phyloP scores from a whole-genome alignment of 2,113 vertebrate species.

The Polypterus senegalus region DNA sequence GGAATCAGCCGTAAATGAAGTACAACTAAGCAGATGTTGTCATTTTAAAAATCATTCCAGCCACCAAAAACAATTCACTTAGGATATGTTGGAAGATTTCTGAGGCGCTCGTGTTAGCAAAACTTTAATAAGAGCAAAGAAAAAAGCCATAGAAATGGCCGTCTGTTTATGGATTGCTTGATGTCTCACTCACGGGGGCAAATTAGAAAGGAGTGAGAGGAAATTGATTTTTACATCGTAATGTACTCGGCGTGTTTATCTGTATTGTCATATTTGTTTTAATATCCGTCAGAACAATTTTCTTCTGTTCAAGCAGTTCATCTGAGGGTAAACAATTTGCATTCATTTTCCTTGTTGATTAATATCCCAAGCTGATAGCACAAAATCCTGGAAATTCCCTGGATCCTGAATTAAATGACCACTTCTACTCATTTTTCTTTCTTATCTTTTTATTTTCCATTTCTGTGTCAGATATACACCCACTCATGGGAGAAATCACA shows the following conservation, averaged over 20 bases:
- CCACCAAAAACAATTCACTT: constrained; percentile 40
- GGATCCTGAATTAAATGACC: no score
- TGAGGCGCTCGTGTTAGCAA: constrained; percentile 28
- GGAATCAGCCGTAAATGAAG: constrained; percentile 52
- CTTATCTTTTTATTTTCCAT: no score
- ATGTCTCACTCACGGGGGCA: constrained; percentile 21
- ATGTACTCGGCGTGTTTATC: constrained; percentile 1
- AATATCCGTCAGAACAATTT: background rate
- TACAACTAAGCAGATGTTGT: constrained; percentile 57
- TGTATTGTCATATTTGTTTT: constrained; percentile 1
- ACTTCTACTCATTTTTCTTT: no score
- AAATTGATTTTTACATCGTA: background rate
- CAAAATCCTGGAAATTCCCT: no score
- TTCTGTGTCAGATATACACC: no score
- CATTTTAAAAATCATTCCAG: constrained; percentile 46
- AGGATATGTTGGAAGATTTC: constrained; percentile 33
- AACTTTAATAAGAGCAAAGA: constrained; percentile 37
- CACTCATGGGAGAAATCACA: no score
- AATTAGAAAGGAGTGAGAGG: constrained; percentile 20
- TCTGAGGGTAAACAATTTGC: constrained; percentile 1
- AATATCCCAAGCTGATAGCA: background rate
- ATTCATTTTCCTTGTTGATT: background rate
- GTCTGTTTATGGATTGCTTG: constrained; percentile 10
- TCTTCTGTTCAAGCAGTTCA: background rate
- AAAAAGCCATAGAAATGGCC: constrained; percentile 8